Evolutionary conservation across 2,797 vertebrate genomes (phyloP), one percentile per base, ranked within the genome.

Genomic region (Amazona ochrocephala): DNA sequence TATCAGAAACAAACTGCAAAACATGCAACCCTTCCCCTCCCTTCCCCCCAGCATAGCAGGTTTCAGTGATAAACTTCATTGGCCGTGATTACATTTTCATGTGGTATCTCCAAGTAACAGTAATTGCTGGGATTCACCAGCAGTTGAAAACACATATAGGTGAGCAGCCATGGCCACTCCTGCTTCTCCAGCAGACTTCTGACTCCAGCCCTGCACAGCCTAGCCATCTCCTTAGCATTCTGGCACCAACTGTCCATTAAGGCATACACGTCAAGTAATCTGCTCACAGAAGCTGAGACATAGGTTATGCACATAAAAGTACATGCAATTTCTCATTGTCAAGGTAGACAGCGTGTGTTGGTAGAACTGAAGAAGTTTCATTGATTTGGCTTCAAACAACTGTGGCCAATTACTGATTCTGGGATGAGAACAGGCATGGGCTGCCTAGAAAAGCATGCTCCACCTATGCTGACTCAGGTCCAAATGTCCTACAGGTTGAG

Each of bases 191-290:
- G 37, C 32, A 90, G 53, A 44, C 13, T 54, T 73, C 71, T 70
- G 70, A 82, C 37, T 37, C 32, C 34, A 14, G 32, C 10, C 42
- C 44, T 20, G 50, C 32, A 24, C 54, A 64, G 41, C 19, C 44
- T 39, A 41, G 48, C 44, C 41, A 44, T 37, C 68, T 65, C 70
- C 74, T 84, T 39, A 62, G 34, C 50, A 60, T 48, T 48, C 41
- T 0, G 0, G 8, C 17, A 82, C 39, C 3, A 4, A 20, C 21
- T 47, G 34, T 10, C 30, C 45, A 32, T 41, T 77, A 76, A 17
- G 8, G 29, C 9, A 10, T 27, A 39, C 2, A 70, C 5, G 48
- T 83, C 26, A 80, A 67, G 24, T 23, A 15, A 26, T 51, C 41
- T 13, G 15, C 34, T 16, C 48, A 42, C 0, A 0, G 66, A 37